Conservation (phyloP, 2,113 vertebrate genomes). For the Ursus arctos region DNA sequence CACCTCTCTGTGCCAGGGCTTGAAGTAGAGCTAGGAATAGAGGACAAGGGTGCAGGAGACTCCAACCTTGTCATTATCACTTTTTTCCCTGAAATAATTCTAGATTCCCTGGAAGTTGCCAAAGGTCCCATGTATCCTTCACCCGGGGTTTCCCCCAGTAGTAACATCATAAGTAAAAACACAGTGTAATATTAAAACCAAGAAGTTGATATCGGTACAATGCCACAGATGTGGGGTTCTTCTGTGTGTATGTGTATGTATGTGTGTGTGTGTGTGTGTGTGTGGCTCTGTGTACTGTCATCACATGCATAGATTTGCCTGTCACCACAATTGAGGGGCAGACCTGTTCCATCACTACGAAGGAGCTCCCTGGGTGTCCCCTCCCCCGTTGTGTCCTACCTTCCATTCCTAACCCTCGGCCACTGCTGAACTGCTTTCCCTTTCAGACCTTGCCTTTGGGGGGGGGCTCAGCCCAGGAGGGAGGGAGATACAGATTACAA, state of each 20-base stretch:
- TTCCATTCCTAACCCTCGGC: not conserved
- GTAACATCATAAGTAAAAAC: not conserved
- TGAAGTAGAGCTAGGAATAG: not conserved
- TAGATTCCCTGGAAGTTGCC: not conserved
- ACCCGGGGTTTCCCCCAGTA: not conserved
- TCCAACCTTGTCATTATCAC: not conserved
- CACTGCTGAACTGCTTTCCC: not conserved
- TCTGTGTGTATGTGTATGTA: too few relatives aligned
- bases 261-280: not conserved
- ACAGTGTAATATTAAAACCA: not conserved
- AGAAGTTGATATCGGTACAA: not conserved
- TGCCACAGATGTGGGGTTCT: not conserved
- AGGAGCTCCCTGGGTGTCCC: not conserved
- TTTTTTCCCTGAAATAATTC: not conserved
- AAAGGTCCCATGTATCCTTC: not conserved
- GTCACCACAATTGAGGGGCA: not conserved
- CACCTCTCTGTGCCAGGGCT: not conserved
- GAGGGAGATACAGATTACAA: not conserved
- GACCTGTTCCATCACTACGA: not conserved
- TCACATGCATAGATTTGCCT: not conserved
- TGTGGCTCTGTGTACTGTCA: too few relatives aligned
- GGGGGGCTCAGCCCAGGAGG: not conserved
- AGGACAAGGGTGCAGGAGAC: not conserved
- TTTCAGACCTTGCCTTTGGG: not conserved
- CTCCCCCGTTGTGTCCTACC: not conserved